These are phyloP conservation scores for Acanthaster planci DNA, from an alignment of 35 echinoderm and acorn worm species.

Conservation along the genomic window DNA sequence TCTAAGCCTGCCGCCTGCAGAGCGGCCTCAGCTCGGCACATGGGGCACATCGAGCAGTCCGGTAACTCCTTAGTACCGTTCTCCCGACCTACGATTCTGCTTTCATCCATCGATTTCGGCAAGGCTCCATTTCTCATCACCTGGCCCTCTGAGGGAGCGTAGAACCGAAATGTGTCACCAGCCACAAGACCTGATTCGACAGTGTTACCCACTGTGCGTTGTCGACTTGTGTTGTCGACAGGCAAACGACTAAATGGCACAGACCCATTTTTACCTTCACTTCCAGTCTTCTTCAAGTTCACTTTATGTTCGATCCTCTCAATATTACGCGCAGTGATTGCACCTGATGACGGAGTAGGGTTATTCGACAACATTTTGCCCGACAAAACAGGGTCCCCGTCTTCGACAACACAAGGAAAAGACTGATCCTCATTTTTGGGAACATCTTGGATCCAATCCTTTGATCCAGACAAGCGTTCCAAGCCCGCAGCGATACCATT, in stretches of 20 bases:
- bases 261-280: too few species aligned
- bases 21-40: neutral
- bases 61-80: neutral
- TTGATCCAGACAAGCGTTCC: neutral
- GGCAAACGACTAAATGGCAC: too few species aligned
- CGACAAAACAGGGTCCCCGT: neutral
- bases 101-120: neutral
- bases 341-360: too few species aligned
- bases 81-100: neutral
- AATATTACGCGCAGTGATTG: too few species aligned
- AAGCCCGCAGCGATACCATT: neutral
- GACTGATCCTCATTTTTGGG: neutral
- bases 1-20: neutral
- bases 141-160: neutral
- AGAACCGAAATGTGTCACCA: neutral
- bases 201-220: too few species aligned
- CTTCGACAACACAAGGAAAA: neutral
- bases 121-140: neutral
- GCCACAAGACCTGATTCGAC: neutral
- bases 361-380: too few species aligned
- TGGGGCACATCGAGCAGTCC: slow-evolving; percentile 8
- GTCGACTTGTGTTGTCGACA: too few species aligned
- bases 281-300: too few species aligned
- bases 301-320: too few species aligned
- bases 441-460: neutral